Conservation (phyloP, 2,797 vertebrate species). For the Pampus argenteus region DNA sequence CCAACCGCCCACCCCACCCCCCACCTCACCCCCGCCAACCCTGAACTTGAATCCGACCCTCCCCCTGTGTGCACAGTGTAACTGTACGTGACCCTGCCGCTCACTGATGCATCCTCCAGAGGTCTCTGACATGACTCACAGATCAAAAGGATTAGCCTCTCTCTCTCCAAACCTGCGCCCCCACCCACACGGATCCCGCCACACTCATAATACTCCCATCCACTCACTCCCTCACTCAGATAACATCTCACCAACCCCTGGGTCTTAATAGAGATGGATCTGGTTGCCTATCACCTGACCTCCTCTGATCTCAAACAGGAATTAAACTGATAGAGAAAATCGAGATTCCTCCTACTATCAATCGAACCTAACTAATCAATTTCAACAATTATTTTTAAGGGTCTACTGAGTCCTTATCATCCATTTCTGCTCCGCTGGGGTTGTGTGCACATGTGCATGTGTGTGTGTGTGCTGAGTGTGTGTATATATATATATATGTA, state of each 20-base stretch:
- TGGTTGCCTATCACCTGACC: slow-evolving; percentile 71
- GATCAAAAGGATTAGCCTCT: slow-evolving; percentile 82
- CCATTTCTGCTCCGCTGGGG: slow-evolving; percentile 25
- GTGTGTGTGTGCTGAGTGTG: slow-evolving; percentile 12
- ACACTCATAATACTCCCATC: slow-evolving; percentile 62
- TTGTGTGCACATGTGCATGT: slow-evolving; percentile 20
- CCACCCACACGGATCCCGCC: slow-evolving; percentile 50
- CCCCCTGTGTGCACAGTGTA: slow-evolving; percentile 39
- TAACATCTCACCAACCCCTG: slow-evolving; percentile 66
- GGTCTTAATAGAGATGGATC: slow-evolving; percentile 79
- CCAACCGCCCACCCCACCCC: slow-evolving; percentile 5
- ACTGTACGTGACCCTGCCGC: slow-evolving; percentile 74
- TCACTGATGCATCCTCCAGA: slow-evolving; percentile 79
- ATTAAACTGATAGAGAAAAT: slow-evolving; percentile 62
- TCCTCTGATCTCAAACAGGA: slow-evolving; percentile 62
- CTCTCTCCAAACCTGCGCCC: slow-evolving; percentile 58
- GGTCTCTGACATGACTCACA: slow-evolving; percentile 77
- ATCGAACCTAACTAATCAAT: slow-evolving; percentile 66
- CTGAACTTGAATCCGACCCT: slow-evolving; percentile 66
- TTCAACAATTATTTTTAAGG: slow-evolving; percentile 64
- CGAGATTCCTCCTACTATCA: slow-evolving; percentile 41
- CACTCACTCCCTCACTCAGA: slow-evolving; percentile 58
- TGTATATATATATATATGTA: not conserved
- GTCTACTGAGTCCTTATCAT: slow-evolving; percentile 25
- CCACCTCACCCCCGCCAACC: slow-evolving; percentile 6